Conservation (phyloP, 2,888 invertebrate genomes). For the Eucriotettix oculatus region DNA sequence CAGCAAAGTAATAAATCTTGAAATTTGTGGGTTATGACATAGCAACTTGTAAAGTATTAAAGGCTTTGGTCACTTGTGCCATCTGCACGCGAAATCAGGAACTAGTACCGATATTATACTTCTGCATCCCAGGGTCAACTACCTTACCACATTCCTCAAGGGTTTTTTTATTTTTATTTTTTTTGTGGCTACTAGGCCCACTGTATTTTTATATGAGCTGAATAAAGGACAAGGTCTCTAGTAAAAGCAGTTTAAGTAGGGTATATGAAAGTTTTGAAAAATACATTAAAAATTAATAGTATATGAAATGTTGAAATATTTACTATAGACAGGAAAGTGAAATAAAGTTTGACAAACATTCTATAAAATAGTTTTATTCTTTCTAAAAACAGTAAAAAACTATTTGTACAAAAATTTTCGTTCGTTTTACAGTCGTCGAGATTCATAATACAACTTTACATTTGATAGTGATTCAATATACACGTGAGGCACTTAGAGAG, state of each 20-base stretch:
- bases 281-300: too few relatives aligned
- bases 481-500: too few relatives aligned
- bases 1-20: too few relatives aligned
- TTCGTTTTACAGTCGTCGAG: slow-evolving; percentile 1
- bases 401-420: slow-evolving; percentile 4
- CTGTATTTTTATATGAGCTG: slow-evolving; percentile 3
- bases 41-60: too few relatives aligned
- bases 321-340: neutral
- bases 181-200: slow-evolving; percentile 3
- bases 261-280: neutral
- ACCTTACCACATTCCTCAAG: slow-evolving; percentile 1
- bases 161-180: neutral
- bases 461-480: neutral
- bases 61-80: too few relatives aligned
- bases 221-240: slow-evolving; percentile 3
- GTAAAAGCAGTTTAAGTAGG: neutral
- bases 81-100: too few relatives aligned
- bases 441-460: slow-evolving; percentile 2
- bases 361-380: neutral
- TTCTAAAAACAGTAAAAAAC: slow-evolving; percentile 4
- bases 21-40: too few relatives aligned
- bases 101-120: too few relatives aligned
- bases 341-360: neutral
- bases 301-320: too few relatives aligned
- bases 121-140: slow-evolving; percentile 2